Evolutionary conservation across 92 coral and sea anemone species (phyloP).

Genomic region (Muricea muricata): DNA sequence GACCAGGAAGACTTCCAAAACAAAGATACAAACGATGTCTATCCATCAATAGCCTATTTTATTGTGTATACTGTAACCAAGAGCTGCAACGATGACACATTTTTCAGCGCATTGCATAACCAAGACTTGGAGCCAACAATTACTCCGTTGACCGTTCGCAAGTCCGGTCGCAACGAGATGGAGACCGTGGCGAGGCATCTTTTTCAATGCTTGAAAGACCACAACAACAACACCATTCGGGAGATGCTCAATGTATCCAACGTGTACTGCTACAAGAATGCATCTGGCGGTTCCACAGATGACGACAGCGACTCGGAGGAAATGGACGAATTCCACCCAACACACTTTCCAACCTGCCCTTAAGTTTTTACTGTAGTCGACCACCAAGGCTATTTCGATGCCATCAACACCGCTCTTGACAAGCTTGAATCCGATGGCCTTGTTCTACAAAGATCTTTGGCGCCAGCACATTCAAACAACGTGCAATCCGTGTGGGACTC

Average conservation of each 20-base stretch:
- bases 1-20: not conserved
- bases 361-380: not conserved
- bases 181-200: constrained; percentile 3
- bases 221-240: constrained; percentile 3
- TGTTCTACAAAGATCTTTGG: not conserved
- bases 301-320: not conserved
- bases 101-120: not conserved
- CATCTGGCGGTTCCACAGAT: not conserved
- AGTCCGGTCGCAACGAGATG: not conserved
- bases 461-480: not conserved
- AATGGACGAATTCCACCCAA: not conserved
- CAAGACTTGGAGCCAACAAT: not conserved
- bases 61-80: not conserved
- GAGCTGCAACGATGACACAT: not conserved
- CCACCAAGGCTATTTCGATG: not conserved
- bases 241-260: constrained; percentile 23
- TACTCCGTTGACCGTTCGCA: not conserved
- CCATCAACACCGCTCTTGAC: not conserved
- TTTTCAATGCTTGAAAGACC: constrained; percentile 10
- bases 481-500: not conserved
- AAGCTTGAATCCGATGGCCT: not conserved
- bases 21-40: not conserved
- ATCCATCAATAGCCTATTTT: not conserved
- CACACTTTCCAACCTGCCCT: not conserved
- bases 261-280: constrained; percentile 14